These are phyloP conservation scores for Lordiphosa andalusiaca DNA, from an alignment of 2,888 invertebrate genomes.

Conservation along the genomic window DNA sequence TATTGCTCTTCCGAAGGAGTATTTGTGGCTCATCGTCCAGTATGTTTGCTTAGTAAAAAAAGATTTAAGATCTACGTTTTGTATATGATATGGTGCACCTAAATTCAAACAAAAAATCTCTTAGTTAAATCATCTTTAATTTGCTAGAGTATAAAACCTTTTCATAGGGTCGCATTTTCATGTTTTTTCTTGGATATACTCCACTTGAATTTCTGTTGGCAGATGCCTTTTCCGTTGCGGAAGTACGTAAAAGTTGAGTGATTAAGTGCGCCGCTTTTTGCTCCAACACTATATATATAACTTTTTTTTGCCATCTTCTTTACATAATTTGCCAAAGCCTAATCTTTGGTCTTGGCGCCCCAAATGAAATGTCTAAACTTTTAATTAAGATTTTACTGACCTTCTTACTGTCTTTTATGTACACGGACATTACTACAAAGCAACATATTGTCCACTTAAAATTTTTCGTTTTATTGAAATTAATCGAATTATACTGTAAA, in stretches of 20 bases:
- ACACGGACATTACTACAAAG: not conserved
- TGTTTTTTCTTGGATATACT: conserved; percentile 40
- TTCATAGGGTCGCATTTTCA: not conserved
- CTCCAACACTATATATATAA: conserved; percentile 59
- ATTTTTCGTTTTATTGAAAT: conserved; percentile 67
- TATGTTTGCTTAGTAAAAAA: too few relatives aligned
- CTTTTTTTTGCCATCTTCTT: conserved; percentile 7
- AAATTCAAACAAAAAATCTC: too few relatives aligned
- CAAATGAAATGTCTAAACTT: not conserved
- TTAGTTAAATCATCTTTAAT: too few relatives aligned
- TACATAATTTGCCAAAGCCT: conserved; percentile 56
- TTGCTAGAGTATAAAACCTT: too few relatives aligned
- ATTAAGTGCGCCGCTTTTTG: conserved; percentile 62
- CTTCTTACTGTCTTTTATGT: conserved; percentile 6
- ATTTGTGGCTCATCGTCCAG: too few relatives aligned
- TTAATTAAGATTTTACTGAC: conserved; percentile 6
- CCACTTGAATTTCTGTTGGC: conserved; percentile 70
- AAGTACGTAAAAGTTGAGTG: conserved; percentile 70
- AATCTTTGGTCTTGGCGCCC: conserved; percentile 33
- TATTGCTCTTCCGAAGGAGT: too few relatives aligned
- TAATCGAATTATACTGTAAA: conserved; percentile 58
- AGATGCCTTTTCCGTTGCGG: conserved; percentile 30
- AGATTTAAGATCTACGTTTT: too few relatives aligned
- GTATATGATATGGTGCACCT: too few relatives aligned
- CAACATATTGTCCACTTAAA: conserved; percentile 30